phyloP scores from a whole-genome alignment of 2,797 vertebrate genomes.

The Miichthys miiuy region DNA sequence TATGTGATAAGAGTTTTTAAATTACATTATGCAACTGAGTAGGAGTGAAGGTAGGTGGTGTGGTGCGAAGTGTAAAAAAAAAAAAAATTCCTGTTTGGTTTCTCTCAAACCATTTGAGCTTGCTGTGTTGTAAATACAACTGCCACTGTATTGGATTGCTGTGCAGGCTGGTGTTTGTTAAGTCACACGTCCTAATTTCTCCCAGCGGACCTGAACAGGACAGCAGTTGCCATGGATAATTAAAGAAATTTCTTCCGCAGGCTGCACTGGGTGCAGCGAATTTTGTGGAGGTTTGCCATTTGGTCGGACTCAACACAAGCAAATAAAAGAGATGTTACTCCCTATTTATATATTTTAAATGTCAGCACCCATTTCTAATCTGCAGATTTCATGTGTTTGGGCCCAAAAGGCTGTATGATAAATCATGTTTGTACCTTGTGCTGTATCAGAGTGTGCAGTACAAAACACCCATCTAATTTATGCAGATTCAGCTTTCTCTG shows the following conservation, averaged over 20 bases:
- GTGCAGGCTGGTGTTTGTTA: conserved; percentile 55
- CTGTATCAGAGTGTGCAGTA: neutral
- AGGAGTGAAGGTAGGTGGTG: conserved; percentile 61
- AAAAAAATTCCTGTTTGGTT: conserved; percentile 29
- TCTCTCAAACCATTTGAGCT: conserved; percentile 14
- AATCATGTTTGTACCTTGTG: conserved; percentile 10
- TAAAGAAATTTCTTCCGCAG: conserved; percentile 59
- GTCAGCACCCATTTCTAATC: neutral
- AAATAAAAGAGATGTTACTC: neutral
- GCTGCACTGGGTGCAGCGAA: conserved; percentile 38
- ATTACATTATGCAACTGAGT: conserved; percentile 66
- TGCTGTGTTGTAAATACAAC: conserved; percentile 15
- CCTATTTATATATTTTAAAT: neutral
- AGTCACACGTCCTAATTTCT: conserved; percentile 50
- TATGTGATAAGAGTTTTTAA: conserved; percentile 27
- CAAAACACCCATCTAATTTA: conserved; percentile 1
- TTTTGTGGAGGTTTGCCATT: conserved; percentile 21
- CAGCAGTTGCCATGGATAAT: conserved; percentile 70
- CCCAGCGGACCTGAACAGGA: conserved; percentile 51
- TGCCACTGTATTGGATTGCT: conserved; percentile 31
- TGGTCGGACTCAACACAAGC: conserved; percentile 11
- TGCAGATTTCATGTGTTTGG: neutral
- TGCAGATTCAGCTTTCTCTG: conserved; percentile 21
- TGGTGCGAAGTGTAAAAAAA: conserved; percentile 43
- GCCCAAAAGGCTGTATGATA: neutral